Evolutionary conservation across 2,113 vertebrate genomes (phyloP), one percentile per base, ranked within the genome.

Genomic region (Macaca fascicularis): DNA sequence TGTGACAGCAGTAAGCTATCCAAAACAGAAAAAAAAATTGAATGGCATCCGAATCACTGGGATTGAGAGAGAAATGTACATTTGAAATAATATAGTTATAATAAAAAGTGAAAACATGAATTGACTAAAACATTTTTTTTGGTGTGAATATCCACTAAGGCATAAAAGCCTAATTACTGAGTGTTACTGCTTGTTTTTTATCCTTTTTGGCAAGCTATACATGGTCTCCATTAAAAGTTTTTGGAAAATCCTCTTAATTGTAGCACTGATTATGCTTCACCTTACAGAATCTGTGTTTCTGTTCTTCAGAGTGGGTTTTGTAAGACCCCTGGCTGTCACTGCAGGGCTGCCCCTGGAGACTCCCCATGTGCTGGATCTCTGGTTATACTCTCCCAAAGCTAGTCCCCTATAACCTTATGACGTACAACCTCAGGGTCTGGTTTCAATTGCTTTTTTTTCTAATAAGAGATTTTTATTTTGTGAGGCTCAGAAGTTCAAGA

Each of bases 391-490:
- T 89, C 40, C 38, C 32, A 83, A 83, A 40, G 3, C 10, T 67
- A 19, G 4, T 69, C 40, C 9, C 43, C 8, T 52, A 35, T 55
- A 76, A 83, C 89, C 23, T 43, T 85, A 17, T 35, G 35, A 81
- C 20, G 27, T 69, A n/a, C 13, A 64, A 89, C n/a, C 38, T 43
- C 22, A 72, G 55, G 38, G 17, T 64, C 45, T 93, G 48, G 19
- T 32, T 86, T 86, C 67, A 72, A 75, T 87, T 89, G 55, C 10
- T 80, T 92, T 81, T 93, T 67, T 93, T 78, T 11, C 50, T 90
- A 52, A 30, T 79, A 92, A 32, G 11, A 84, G 45, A 81, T 90
- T 94, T 94, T 93, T 72, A 72, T 67, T 97, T 95, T 83, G 89
- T 67, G 6, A 88, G 55, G 38, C 50, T 97, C 70, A 90, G n/a